phyloP scores from a whole-genome alignment of 2,888 invertebrate genomes.

The Agelastica alni region DNA sequence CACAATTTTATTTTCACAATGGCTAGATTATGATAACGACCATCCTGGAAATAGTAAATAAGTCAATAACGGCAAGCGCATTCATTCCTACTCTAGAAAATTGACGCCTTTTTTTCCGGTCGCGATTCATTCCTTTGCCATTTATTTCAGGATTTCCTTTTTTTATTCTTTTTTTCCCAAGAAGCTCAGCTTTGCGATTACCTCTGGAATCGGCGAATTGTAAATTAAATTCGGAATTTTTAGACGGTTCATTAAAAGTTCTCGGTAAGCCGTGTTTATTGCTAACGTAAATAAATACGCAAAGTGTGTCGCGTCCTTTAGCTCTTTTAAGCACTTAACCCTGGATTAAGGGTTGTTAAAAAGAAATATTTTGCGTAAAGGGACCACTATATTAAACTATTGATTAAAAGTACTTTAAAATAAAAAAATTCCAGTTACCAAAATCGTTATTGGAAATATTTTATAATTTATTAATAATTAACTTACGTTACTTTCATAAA shows the following conservation, averaged over 20 bases:
- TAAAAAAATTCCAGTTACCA: too few species aligned
- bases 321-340: slow-evolving; percentile 6
- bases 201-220: slow-evolving; percentile 15
- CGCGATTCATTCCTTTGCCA: slow-evolving; percentile 5
- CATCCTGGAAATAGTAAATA: slow-evolving; percentile 11
- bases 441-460: too few species aligned
- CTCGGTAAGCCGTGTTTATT: slow-evolving; percentile 21
- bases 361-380: too few species aligned
- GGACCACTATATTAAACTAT: too few species aligned
- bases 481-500: too few species aligned
- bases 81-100: slow-evolving; percentile 5
- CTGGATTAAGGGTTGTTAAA: slow-evolving; percentile 4
- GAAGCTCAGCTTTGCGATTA: slow-evolving; percentile 11
- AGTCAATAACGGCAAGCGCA: slow-evolving; percentile 9
- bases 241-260: slow-evolving; percentile 25
- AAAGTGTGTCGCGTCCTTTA: slow-evolving; percentile 1
- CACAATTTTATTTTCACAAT: neutral
- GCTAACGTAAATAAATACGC: slow-evolving; percentile 19
- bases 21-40: slow-evolving; percentile 3
- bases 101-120: slow-evolving; percentile 8
- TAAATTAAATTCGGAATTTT: slow-evolving; percentile 22
- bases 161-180: slow-evolving; percentile 9
- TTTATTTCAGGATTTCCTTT: slow-evolving; percentile 2
- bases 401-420: too few species aligned
- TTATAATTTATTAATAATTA: too few species aligned